Conservation (phyloP, 2,113 vertebrate genomes). For the Larimichthys crocea region DNA sequence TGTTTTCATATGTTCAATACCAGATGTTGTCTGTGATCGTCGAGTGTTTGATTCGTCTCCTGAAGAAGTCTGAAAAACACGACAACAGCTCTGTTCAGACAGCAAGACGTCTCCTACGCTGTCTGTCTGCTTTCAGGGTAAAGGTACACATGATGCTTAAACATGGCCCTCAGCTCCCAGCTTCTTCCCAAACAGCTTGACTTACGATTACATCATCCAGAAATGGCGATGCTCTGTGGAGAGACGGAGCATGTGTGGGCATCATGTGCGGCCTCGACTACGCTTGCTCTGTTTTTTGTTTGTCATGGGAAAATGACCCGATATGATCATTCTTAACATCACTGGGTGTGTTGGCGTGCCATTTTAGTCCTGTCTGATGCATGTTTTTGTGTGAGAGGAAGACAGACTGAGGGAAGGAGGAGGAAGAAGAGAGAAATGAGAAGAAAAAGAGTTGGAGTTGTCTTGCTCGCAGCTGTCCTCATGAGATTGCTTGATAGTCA, state of each 20-base stretch:
- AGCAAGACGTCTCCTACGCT: background rate
- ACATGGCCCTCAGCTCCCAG: background rate
- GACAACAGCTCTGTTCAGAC: background rate
- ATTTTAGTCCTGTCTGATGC: slow-evolving; percentile 3
- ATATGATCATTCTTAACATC: background rate
- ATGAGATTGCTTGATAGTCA: slow-evolving; percentile 36
- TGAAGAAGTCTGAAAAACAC: slow-evolving; percentile 3
- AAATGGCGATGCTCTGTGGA: slow-evolving; percentile 16
- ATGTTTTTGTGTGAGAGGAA: background rate
- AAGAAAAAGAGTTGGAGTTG: background rate
- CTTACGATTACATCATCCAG: slow-evolving; percentile 22
- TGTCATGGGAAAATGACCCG: slow-evolving; percentile 15
- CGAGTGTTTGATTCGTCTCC: slow-evolving; percentile 9
- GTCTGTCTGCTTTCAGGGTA: background rate
- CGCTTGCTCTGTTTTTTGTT: background rate
- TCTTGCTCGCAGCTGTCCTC: slow-evolving; percentile 13
- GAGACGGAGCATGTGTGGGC: slow-evolving; percentile 27
- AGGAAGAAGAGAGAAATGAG: background rate
- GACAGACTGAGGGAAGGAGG: background rate
- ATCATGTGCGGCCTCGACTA: slow-evolving; percentile 10
- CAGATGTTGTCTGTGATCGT: slow-evolving; percentile 46
- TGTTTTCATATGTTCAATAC: slow-evolving; percentile 16
- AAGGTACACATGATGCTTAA: background rate
- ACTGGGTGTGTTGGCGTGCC: background rate
- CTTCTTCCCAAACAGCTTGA: slow-evolving; percentile 22